Evolutionary conservation across 2,113 vertebrate genomes (phyloP).

Genomic region (Acanthochromis polyacanthus): DNA sequence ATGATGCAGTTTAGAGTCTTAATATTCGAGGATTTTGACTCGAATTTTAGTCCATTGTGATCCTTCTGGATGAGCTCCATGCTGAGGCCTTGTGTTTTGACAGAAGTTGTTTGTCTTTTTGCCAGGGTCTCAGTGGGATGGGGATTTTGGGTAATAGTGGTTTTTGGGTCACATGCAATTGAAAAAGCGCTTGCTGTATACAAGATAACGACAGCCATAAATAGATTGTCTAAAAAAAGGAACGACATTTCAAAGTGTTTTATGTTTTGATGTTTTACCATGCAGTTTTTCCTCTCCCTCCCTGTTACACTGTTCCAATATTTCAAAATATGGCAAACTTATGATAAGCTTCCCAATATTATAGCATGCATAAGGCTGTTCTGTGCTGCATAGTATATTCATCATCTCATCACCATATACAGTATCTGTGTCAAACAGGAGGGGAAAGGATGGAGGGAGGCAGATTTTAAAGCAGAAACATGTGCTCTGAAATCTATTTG

Average conservation of each 20-base stretch:
- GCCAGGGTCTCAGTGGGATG: constrained; percentile 49
- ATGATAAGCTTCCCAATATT: not conserved
- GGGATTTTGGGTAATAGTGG: constrained; percentile 39
- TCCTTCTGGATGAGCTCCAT: constrained; percentile 19
- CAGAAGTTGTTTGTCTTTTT: constrained; percentile 54
- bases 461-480: constrained; percentile 64
- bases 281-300: not conserved
- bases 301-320: not conserved
- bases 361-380: constrained; percentile 23
- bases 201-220: constrained; percentile 49
- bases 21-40: constrained; percentile 32
- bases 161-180: constrained; percentile 64
- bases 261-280: constrained; percentile 9
- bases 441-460: constrained; percentile 8
- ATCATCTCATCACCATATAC: constrained; percentile 52
- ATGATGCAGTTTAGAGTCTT: not conserved
- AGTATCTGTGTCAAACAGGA: constrained; percentile 54
- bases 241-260: constrained; percentile 32
- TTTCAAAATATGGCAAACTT: not conserved
- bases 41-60: constrained; percentile 11
- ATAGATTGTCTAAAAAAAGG: constrained; percentile 52
- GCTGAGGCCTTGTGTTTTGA: constrained; percentile 36
- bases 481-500: constrained; percentile 72
- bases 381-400: constrained; percentile 37
- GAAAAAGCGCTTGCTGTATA: constrained; percentile 27